Evolutionary conservation across 2,888 invertebrate species (phyloP).

Genomic region (Nudaria mundana): DNA sequence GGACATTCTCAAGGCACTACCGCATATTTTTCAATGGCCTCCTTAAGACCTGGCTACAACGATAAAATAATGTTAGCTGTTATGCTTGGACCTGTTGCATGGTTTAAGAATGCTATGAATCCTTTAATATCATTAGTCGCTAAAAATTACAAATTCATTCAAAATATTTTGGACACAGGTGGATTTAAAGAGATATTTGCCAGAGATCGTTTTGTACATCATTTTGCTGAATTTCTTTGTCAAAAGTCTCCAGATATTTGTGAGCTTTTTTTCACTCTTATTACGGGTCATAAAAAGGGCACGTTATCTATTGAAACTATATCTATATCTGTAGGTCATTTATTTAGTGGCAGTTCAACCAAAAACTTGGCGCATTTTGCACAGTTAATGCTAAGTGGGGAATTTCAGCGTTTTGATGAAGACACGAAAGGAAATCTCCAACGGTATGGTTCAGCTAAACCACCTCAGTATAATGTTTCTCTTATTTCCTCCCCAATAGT

Average conservation of each 20-base stretch:
- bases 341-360: constrained; percentile 76
- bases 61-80: constrained; percentile 76
- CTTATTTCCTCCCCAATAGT: constrained; percentile 56
- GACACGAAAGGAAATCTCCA: constrained; percentile 50
- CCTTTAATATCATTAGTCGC: constrained; percentile 42
- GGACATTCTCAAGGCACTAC: constrained; percentile 88
- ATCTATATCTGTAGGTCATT: constrained; percentile 74
- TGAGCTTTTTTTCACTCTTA: constrained; percentile 74
- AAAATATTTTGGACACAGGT: constrained; percentile 50
- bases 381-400: constrained; percentile 62
- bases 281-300: constrained; percentile 79
- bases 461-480: constrained; percentile 63
- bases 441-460: constrained; percentile 49
- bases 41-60: constrained; percentile 80
- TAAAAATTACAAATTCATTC: constrained; percentile 33
- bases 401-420: constrained; percentile 63
- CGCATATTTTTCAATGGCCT: constrained; percentile 77
- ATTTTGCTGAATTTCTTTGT: constrained; percentile 55
- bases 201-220: constrained; percentile 62
- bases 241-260: constrained; percentile 76
- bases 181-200: constrained; percentile 85
- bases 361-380: constrained; percentile 75
- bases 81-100: constrained; percentile 71
- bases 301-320: constrained; percentile 77
- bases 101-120: constrained; percentile 68